Percentiles rank a stretch among this genome's conserved stretches.
Evolutionary conservation across 1,140 invertebrate genomes (phyloP).

Genomic region (Drosophila malerkotliana): DNA sequence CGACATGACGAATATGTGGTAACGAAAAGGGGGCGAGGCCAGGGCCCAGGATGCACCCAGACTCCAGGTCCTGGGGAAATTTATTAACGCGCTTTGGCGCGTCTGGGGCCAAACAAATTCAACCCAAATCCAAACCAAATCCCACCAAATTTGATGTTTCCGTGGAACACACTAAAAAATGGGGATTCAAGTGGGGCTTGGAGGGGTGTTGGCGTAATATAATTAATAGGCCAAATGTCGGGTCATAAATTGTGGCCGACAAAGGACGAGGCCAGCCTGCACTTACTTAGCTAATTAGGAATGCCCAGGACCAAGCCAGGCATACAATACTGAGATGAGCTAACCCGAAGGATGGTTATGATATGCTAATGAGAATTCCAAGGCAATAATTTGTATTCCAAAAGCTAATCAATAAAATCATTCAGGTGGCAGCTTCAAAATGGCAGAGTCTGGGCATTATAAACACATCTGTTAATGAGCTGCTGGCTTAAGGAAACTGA

Average conservation of each 20-base stretch:
- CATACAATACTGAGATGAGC: too few species aligned
- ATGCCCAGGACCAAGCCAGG: constrained; percentile 13
- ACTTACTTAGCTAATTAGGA: constrained; percentile 68
- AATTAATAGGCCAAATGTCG: constrained; percentile 64
- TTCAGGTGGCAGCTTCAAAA: constrained; percentile 15
- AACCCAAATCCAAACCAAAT: constrained; percentile 1
- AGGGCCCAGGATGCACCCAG: background rate
- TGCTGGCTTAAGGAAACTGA: constrained; percentile 10
- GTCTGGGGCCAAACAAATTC: background rate
- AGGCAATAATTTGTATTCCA: constrained; percentile 38
- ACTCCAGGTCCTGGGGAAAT: constrained; percentile 31
- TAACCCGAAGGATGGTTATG: constrained; percentile 31
- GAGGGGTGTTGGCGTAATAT: constrained; percentile 18
- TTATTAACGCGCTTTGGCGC: constrained; percentile 59
- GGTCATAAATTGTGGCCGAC: constrained; percentile 45
- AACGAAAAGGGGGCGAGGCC: background rate
- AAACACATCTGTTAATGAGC: constrained; percentile 34
- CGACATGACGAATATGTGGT: constrained; percentile 52
- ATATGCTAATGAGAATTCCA: constrained; percentile 40
- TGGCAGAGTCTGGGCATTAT: background rate
- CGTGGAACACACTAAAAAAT: constrained; percentile 32
- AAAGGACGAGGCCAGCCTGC: constrained; percentile 16
- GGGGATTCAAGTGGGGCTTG: constrained; percentile 10
- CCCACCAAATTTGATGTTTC: constrained; percentile 29
- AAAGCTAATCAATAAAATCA: constrained; percentile 45